A percentile compares a stretch with the other conserved stretches of the same genome.
Evolutionary conservation across 2,888 invertebrate species (phyloP).

Genomic region (Drosophila flavopinicola): DNA sequence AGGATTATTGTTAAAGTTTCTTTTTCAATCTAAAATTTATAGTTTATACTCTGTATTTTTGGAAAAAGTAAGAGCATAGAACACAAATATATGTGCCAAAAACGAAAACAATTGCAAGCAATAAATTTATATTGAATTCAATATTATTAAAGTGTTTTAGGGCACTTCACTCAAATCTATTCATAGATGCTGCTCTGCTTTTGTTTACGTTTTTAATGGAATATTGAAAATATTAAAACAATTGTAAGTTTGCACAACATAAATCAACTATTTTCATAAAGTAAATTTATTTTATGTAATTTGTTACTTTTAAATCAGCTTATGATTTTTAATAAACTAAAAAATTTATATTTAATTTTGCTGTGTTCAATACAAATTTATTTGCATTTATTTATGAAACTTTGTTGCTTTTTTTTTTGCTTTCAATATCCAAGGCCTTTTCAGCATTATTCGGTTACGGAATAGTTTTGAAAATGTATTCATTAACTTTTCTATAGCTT

Average conservation of each 20-base stretch:
- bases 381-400: background rate
- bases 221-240: too few relatives aligned
- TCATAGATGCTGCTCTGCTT: too few relatives aligned
- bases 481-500: conserved; percentile 45
- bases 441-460: conserved; percentile 29
- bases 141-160: background rate
- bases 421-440: conserved; percentile 7
- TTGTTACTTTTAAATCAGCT: too few relatives aligned
- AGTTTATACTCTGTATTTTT: conserved; percentile 9
- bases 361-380: background rate
- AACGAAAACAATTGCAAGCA: background rate
- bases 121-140: background rate
- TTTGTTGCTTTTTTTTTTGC: background rate
- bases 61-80: conserved; percentile 31
- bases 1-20: conserved; percentile 12
- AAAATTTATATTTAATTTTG: too few relatives aligned
- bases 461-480: conserved; percentile 51
- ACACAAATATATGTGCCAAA: conserved; percentile 23
- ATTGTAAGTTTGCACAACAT: too few relatives aligned
- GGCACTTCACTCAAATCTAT: background rate
- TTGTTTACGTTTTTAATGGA: too few relatives aligned
- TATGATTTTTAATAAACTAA: too few relatives aligned
- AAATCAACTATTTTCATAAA: too few relatives aligned
- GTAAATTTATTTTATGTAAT: too few relatives aligned
- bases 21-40: too few relatives aligned